Evolutionary conservation across 2,113 vertebrate species (phyloP), one percentile per base, ranked within the genome.

Genomic region (Eidolon helvum): DNA sequence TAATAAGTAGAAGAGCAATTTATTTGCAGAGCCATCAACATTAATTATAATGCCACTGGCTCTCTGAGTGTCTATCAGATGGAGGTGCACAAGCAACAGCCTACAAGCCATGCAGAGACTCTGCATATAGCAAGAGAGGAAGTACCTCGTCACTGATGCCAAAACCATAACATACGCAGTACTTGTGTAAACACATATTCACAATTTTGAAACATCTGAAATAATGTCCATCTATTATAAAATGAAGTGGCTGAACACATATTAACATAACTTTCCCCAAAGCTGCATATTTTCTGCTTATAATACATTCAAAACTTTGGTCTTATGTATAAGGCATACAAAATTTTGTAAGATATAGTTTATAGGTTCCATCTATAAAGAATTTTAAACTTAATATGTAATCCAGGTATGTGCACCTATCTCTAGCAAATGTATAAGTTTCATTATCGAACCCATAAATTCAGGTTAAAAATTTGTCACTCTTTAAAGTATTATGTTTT

Each of bases 31-130:
- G 15, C 50, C 50, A 50, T 50, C 50, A 50, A 50, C n/a, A 12
- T 72, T 85, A 40, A 33, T 15, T 28, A 79, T 11, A 86, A 28
- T 3, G 26, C 35, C 68, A 90, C 15, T 48, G 21, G 45, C 7
- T 50, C 7, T 77, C 7, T 77, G 26, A 71, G 18, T 33, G 66
- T 90, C 59, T 82, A 15, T 10, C 40, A 83, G 26, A 7, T 50
- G n/a, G 6, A 10, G 18, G 0, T 16, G 15, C 2, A 19, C 2
- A 7, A 78, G 14, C 5, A 8, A 48, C 12, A 88, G 5, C 35
- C 71, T 28, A 63, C 1, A 84, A 83, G n/a, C 14, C 21, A 28
- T 14, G 15, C 11, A 16, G 21, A 24, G 35, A 14, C 7, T 5
- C 26, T 77, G 18, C 57, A 84, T 71, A 30, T 40, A 21, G 30